Conservation (phyloP, 2,797 vertebrate species). For the Chrysocyon brachyurus region DNA sequence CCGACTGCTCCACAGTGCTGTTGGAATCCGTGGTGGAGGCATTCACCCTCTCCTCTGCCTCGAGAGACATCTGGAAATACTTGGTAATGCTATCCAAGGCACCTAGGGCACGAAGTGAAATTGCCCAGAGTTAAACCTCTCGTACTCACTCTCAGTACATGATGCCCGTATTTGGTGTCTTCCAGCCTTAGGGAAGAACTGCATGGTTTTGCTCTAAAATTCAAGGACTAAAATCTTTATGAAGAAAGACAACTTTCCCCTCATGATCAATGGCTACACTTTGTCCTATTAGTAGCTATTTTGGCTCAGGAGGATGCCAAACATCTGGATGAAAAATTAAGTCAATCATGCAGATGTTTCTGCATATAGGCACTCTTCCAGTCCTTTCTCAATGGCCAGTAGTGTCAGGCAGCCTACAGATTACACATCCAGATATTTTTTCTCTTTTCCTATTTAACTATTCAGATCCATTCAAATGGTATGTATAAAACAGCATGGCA, state of each 20-base stretch:
- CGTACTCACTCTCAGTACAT: not conserved
- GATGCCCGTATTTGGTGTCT: not conserved
- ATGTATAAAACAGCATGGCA: not conserved
- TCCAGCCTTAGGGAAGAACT: not conserved
- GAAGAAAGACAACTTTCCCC: constrained; percentile 1
- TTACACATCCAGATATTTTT: not conserved
- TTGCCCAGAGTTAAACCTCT: constrained; percentile 47
- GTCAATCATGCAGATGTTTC: not conserved
- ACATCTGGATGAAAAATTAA: constrained; percentile 27
- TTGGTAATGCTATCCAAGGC: constrained; percentile 95
- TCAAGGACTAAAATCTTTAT: constrained; percentile 7
- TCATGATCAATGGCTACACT: not conserved
- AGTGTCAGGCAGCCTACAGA: not conserved
- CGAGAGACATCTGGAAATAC: constrained; percentile 94
- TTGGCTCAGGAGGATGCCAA: not conserved
- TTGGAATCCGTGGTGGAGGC: constrained; percentile 89
- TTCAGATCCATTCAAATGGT: not conserved
- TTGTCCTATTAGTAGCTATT: not conserved
- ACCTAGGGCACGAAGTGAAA: constrained; percentile 89
- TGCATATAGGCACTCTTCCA: not conserved
- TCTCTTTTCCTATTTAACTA: not conserved
- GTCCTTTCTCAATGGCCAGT: not conserved
- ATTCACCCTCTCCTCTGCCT: constrained; percentile 93
- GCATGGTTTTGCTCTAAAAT: not conserved
- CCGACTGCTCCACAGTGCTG: constrained; percentile 90